These are phyloP conservation scores for Drosophila teissieri DNA, from an alignment of 1,140 invertebrate species.

Conservation along the genomic window DNA sequence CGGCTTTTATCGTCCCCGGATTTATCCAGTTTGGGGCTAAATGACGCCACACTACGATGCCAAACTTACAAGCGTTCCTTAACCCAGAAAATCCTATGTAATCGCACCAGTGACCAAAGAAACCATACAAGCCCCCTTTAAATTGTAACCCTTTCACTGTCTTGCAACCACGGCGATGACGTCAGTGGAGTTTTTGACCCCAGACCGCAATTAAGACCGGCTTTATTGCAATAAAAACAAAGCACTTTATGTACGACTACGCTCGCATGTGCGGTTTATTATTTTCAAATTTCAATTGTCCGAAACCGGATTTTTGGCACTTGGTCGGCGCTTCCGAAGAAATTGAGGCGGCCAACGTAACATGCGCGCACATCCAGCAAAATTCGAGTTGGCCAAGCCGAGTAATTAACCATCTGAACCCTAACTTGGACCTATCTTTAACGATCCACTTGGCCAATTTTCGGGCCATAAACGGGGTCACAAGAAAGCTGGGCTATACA, in stretches of 20 bases:
- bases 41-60: neutral
- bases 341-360: conserved; percentile 56
- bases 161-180: conserved; percentile 48
- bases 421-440: conserved; percentile 29
- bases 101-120: conserved; percentile 47
- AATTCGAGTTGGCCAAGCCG: conserved; percentile 36
- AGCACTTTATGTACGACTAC: conserved; percentile 30
- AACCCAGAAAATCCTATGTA: conserved; percentile 10
- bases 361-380: conserved; percentile 2
- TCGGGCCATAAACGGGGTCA: conserved; percentile 30
- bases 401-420: conserved; percentile 39
- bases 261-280: conserved; percentile 50
- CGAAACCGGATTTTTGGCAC: conserved; percentile 53
- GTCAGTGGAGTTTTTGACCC: conserved; percentile 71
- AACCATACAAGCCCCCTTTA: conserved; percentile 24
- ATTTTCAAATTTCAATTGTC: conserved; percentile 58
- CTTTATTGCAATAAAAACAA: conserved; percentile 48
- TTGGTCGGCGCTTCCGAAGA: conserved; percentile 61
- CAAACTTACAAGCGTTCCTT: neutral
- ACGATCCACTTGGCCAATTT: conserved; percentile 24
- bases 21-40: conserved; percentile 64
- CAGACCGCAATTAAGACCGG: conserved; percentile 62
- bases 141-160: conserved; percentile 52
- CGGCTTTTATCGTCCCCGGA: conserved; percentile 55
- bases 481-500: conserved; percentile 13